These are phyloP conservation scores for Deroplatys truncata DNA, from an alignment of 2,888 invertebrate species.

Conservation along the genomic window DNA sequence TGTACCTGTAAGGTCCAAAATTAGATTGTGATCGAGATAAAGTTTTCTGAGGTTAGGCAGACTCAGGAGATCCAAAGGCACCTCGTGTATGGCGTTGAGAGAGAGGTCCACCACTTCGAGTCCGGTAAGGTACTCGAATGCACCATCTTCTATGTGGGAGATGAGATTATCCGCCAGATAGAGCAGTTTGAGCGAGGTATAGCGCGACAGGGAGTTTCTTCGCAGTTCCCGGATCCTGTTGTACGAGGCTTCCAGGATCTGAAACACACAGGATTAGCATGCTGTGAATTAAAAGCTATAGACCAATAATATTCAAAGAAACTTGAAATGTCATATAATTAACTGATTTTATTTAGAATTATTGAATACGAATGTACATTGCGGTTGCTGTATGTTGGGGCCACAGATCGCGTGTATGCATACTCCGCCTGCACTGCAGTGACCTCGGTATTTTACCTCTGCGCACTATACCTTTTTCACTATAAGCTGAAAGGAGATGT, in stretches of 20 bases:
- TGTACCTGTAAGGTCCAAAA: slow-evolving; percentile 42
- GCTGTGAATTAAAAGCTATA: too few species aligned
- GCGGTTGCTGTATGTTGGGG: too few species aligned
- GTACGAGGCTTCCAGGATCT: slow-evolving; percentile 56
- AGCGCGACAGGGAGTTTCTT: slow-evolving; percentile 49
- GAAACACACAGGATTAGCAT: slow-evolving; percentile 36
- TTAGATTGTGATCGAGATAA: slow-evolving; percentile 53
- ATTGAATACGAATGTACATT: too few species aligned
- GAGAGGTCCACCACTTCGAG: slow-evolving; percentile 55
- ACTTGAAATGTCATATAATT: too few species aligned
- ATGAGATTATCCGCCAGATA: slow-evolving; percentile 58
- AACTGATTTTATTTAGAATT: too few species aligned
- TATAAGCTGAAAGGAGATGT: too few species aligned
- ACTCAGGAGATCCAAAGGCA: slow-evolving; percentile 36
- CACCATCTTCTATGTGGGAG: slow-evolving; percentile 51
- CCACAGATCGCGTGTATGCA: too few species aligned
- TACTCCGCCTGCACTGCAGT: too few species aligned
- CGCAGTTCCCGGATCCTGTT: slow-evolving; percentile 53
- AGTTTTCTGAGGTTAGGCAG: slow-evolving; percentile 59
- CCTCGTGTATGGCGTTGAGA: slow-evolving; percentile 50
- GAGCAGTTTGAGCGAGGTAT: slow-evolving; percentile 51
- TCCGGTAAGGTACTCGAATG: slow-evolving; percentile 49
- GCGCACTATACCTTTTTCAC: too few species aligned
- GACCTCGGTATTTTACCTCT: too few species aligned
- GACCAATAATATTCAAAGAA: too few species aligned